These are phyloP conservation scores for Lasaia peninsularis DNA, from an alignment of 1,140 invertebrate genomes.

Conservation along the genomic window DNA sequence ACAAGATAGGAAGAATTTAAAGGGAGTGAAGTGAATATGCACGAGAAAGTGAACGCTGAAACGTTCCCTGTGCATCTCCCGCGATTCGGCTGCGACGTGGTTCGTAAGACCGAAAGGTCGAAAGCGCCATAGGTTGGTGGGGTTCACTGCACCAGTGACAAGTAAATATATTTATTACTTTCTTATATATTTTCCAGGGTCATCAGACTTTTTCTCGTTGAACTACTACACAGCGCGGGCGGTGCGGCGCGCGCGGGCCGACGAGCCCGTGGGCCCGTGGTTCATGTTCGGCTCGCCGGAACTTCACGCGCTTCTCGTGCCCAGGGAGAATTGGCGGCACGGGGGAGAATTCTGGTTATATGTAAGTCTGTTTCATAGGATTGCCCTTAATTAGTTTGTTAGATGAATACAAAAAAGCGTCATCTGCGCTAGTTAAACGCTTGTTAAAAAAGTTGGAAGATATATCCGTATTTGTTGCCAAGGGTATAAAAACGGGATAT, in stretches of 20 bases:
- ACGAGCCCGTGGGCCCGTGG: slow-evolving; percentile 8
- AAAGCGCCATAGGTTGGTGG: too few species aligned
- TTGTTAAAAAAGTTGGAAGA: not conserved
- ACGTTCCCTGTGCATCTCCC: too few species aligned
- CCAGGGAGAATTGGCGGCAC: not conserved
- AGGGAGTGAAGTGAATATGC: too few species aligned
- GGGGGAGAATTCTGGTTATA: slow-evolving; percentile 4
- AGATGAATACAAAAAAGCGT: not conserved
- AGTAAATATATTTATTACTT: too few species aligned
- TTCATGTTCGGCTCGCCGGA: not conserved
- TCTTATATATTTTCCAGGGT: slow-evolving; percentile 17
- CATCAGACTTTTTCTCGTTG: slow-evolving; percentile 26
- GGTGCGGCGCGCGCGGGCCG: slow-evolving; percentile 11
- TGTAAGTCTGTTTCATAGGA: not conserved
- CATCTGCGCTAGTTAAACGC: not conserved
- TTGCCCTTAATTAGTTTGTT: not conserved
- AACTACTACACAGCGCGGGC: slow-evolving; percentile 27
- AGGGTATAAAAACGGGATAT: too few species aligned
- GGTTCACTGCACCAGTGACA: not conserved
- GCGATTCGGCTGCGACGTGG: too few species aligned
- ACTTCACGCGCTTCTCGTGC: not conserved
- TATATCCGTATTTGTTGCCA: too few species aligned
- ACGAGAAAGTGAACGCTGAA: too few species aligned
- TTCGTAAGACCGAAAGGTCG: too few species aligned
- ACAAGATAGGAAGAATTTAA: too few species aligned